Conservation (phyloP, 2,888 invertebrate genomes). For the Phengaris alcon region DNA sequence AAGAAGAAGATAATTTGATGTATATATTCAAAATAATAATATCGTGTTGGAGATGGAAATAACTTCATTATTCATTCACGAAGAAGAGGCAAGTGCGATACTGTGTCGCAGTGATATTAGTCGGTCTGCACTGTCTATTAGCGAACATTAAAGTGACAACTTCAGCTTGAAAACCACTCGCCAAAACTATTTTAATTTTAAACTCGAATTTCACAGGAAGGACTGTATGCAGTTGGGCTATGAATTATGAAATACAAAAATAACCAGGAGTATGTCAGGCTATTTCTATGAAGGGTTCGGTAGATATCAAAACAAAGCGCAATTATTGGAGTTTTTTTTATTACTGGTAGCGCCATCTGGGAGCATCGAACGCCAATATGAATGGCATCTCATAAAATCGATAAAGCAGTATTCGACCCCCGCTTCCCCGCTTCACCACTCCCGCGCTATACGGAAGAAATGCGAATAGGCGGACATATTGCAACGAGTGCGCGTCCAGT, state of each 20-base stretch:
- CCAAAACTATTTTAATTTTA: slow-evolving; percentile 4
- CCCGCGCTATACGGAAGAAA: no score
- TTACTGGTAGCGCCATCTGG: no score
- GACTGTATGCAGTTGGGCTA: neutral
- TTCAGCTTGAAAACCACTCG: slow-evolving; percentile 2
- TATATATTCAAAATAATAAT: slow-evolving; percentile 36
- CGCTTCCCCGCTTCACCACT: no score
- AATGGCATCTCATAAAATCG: no score
- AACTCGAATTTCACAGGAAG: neutral
- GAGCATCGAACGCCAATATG: no score
- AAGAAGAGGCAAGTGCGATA: slow-evolving; percentile 41
- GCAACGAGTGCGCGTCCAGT: no score
- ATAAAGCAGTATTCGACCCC: no score
- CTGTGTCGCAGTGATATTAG: slow-evolving; percentile 40
- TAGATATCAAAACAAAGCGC: neutral
- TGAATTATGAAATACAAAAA: neutral
- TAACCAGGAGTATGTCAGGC: neutral
- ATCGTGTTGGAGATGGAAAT: slow-evolving; percentile 44
- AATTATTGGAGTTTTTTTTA: no score
- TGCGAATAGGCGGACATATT: no score
- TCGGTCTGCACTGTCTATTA: slow-evolving; percentile 35
- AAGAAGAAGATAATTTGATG: slow-evolving; percentile 34
- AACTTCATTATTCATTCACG: slow-evolving; percentile 48
- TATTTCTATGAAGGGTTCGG: neutral
- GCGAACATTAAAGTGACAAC: slow-evolving; percentile 3